Conservation (phyloP, 2,888 invertebrate species). For the Laspeyria flexula region DNA sequence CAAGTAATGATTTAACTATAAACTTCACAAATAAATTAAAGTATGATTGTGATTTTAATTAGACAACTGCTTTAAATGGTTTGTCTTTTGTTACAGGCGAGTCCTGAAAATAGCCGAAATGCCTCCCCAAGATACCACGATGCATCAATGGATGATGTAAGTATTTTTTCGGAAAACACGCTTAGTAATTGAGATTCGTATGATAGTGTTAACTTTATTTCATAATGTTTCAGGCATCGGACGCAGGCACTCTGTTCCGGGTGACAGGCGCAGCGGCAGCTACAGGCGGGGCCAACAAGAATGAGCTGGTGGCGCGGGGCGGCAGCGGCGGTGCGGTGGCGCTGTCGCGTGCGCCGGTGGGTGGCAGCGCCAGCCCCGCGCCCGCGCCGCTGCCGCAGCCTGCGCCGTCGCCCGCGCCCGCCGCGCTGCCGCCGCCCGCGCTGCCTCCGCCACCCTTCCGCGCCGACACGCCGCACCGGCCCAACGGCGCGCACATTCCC, state of each 20-base stretch:
- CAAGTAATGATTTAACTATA: too few species aligned
- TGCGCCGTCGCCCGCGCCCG: slow-evolving; percentile 90
- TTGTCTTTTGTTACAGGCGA: slow-evolving; percentile 74
- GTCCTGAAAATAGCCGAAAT: slow-evolving; percentile 83
- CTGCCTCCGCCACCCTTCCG: slow-evolving; percentile 88
- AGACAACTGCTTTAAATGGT: not conserved
- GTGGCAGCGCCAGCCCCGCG: slow-evolving; percentile 87
- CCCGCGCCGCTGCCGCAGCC: slow-evolving; percentile 89
- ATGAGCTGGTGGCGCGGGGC: slow-evolving; percentile 87
- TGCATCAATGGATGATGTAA: slow-evolving; percentile 82
- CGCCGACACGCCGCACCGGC: slow-evolving; percentile 75
- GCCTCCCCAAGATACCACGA: slow-evolving; percentile 81
- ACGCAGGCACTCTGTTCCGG: slow-evolving; percentile 79
- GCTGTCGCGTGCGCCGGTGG: slow-evolving; percentile 86
- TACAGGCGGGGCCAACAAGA: slow-evolving; percentile 88
- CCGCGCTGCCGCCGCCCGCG: slow-evolving; percentile 88
- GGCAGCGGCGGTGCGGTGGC: slow-evolving; percentile 88
- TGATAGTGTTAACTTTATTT: not conserved
- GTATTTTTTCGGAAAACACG: too few species aligned
- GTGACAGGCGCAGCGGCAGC: slow-evolving; percentile 86
- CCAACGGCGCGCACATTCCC: slow-evolving; percentile 77
- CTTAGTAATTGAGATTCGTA: too few species aligned
- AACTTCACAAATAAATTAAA: not conserved
- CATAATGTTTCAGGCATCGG: slow-evolving; percentile 69
- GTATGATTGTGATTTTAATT: not conserved